Base-by-base conservation (phyloP, 2,888 invertebrate genomes). In the Tenthredo livida region DNA sequence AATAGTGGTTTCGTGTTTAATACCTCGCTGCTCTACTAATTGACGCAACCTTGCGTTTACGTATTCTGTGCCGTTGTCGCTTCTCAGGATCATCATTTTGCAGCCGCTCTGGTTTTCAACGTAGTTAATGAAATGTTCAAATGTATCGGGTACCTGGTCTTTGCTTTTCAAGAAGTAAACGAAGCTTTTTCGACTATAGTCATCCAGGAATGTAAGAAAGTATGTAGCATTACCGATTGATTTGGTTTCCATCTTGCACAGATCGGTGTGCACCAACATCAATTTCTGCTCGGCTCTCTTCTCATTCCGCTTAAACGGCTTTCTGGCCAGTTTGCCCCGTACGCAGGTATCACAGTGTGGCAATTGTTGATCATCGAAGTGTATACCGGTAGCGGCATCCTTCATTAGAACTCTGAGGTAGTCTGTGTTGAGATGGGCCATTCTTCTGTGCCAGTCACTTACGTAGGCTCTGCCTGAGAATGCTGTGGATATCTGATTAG, bases 91-190 rank as follows among this genome's bases (percentile, higher is more conserved):
- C 37, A 86, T 86, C 33, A 89, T 87, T 84, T 86, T 86, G 25
- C 84, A 84, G 65, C 85, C 84, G 54, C 86, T 78, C 85, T 87
- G 70, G 15, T 80, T 73, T 29, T 86, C 89, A 84, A 15, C 75
- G 4, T 47, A 47, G 0, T 43, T 47, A 25, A 47, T 77, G 86
- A 87, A 90, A 75, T 87, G n/a, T 12, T 10, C 12, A 73, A 73
- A 73, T 3, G 21, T 25, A 87, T 85, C 75, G 88, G 89, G 65
- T 21, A 88, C 88, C 86, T 89, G 88, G 70, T 73, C 84, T 77
- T 89, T 89, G 12, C 87, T 86, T 67, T 88, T 87, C 7, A 89
- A 50, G n/a, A 89, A 83, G 77, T 88, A 89, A 67, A 87, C 54
- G 21, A 86, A 65, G 25, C 84, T 61, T 77, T 87, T 88, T 43